Percentiles rank a stretch among this genome's conserved stretches.
Evolutionary conservation across 2,113 vertebrate genomes (phyloP).

Genomic region (Eudyptes chrysolophus): DNA sequence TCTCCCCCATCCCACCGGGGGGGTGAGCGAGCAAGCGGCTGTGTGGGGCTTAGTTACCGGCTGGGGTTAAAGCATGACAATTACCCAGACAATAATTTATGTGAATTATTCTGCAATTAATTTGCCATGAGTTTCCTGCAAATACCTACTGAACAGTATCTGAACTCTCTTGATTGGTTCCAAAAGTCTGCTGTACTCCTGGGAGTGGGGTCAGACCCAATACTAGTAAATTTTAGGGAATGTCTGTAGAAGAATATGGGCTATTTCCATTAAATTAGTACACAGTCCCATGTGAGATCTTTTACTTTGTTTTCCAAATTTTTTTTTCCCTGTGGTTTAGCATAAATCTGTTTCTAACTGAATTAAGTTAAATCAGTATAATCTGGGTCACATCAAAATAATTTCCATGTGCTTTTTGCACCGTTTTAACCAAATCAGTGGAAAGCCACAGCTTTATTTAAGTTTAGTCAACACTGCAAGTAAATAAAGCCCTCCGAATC

Average conservation of each 20-base stretch:
- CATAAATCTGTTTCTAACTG: background rate
- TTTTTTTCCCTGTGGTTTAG: background rate
- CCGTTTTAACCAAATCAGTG: background rate
- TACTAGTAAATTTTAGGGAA: background rate
- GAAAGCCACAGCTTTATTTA: background rate
- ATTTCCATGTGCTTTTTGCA: background rate
- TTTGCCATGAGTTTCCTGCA: background rate
- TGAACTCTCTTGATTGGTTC: background rate
- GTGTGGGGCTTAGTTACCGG: too few species aligned
- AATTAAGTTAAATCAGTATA: background rate
- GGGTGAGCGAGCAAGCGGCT: too few species aligned
- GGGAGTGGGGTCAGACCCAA: background rate
- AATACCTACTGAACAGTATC: background rate
- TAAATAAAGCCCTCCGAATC: background rate
- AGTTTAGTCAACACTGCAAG: background rate
- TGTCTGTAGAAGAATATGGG: background rate
- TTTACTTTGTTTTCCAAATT: background rate
- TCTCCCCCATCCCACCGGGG: too few species aligned
- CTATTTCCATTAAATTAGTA: background rate
- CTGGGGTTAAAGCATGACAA: too few species aligned
- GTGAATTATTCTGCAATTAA: conserved; percentile 38
- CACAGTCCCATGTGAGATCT: background rate
- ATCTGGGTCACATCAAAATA: background rate
- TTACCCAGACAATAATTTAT: conserved; percentile 31
- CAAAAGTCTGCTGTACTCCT: background rate